Evolutionary conservation across 2,888 invertebrate genomes (phyloP), one percentile per base, ranked within the genome.

Genomic region (Lasioglossum lativentre): DNA sequence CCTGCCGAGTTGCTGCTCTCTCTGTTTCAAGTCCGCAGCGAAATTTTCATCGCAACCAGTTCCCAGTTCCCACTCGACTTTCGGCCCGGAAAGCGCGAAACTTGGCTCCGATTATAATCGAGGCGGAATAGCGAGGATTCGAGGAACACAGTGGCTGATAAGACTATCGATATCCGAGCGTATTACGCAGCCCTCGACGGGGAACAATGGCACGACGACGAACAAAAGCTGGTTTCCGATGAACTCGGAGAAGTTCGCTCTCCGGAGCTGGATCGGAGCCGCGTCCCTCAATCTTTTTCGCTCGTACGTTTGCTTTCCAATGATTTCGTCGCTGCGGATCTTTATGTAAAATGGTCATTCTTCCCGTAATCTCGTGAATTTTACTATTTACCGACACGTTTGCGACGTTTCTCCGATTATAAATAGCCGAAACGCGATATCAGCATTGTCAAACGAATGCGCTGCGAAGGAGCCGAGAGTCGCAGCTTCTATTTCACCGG

Each of bases 141-240:
- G 59, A 66, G 77, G 78, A 82, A 66, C 70, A 66, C 45, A 42
- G 71, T n/a, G n/a, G 23, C 38, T 63, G 81, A 71, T 82, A 85
- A 77, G 79, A 79, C 45, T 56, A 78, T 75, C 78, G 82, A 85
- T 85, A 82, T 82, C 68, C 72, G 59, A 70, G 8, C 34, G 75
- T 42, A 63, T 74, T 59, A 63, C 78, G 52, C 19, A 23, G 30
- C 34, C n/a, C 30, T 27, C 40, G 23, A 59, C 59, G 70, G 27
- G 10, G 86, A 86, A 83, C 83, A 70, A 70, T 59, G 59, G 59
- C n/a, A 27, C 27, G 27, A 5, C 59, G 59, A 27, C 59, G 59
- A 59, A 59, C 59, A 59, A 59, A 59, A 27, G 59, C 59, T 27
- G 59, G 27, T 59, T 59, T 27, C 59, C 14, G 14, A n/a, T 4